A percentile compares a stretch with the other conserved stretches of the same genome.
Conservation (phyloP, 2,113 vertebrate genomes). For the Podarcis cretensis region DNA sequence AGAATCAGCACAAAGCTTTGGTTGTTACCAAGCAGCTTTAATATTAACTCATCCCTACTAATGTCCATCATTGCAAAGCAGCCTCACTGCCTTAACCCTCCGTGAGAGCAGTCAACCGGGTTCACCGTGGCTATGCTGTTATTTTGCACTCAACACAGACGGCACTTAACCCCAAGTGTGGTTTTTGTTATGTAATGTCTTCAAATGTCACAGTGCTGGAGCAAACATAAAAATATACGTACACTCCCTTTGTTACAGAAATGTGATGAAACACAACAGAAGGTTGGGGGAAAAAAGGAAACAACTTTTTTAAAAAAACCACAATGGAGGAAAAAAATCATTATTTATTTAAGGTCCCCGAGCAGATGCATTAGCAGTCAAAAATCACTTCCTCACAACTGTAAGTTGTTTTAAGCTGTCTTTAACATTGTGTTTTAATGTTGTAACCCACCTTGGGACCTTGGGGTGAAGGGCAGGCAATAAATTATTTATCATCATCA, state of each 20-base stretch:
- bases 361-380: too few relatives aligned
- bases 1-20: conserved; percentile 35
- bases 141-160: conserved; percentile 59
- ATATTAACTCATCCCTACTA: conserved; percentile 64
- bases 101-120: conserved; percentile 12
- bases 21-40: conserved; percentile 61
- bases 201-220: conserved; percentile 53
- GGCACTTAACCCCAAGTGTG: conserved; percentile 37
- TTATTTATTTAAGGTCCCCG: too few relatives aligned
- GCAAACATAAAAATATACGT: conserved; percentile 46
- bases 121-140: conserved; percentile 33
- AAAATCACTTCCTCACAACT: too few relatives aligned
- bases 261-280: conserved; percentile 15
- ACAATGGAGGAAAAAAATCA: neutral
- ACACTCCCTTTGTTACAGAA: neutral
- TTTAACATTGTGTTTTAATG: too few relatives aligned
- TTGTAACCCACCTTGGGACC: too few relatives aligned
- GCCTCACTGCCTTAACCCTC: conserved; percentile 39
- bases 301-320: neutral
- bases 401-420: too few relatives aligned
- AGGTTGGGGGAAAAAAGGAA: too few relatives aligned
- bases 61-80: conserved; percentile 45
- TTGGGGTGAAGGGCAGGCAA: too few relatives aligned
- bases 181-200: conserved; percentile 41
- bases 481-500: too few relatives aligned